These are phyloP conservation scores for Standfussiana lucernea DNA, from an alignment of 2,888 invertebrate species.

Conservation along the genomic window DNA sequence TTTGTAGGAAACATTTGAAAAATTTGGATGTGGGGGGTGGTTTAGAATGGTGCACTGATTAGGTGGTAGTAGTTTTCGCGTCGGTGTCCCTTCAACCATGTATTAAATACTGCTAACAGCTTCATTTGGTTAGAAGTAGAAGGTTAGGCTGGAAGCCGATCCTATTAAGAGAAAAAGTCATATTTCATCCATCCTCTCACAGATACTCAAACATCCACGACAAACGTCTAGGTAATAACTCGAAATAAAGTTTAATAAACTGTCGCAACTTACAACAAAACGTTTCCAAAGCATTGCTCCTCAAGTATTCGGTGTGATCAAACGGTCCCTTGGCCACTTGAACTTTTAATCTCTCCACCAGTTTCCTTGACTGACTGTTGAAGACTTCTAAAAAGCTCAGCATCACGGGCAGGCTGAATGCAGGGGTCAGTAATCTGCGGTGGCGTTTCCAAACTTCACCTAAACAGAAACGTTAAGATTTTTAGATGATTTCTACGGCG, in stretches of 20 bases:
- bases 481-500: background rate
- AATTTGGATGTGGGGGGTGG: too few relatives aligned
- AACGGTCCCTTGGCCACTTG: constrained; percentile 66
- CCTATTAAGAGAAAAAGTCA: too few relatives aligned
- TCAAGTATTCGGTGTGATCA: constrained; percentile 67
- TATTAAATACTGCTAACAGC: too few relatives aligned
- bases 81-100: too few relatives aligned
- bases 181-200: background rate
- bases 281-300: constrained; percentile 68
- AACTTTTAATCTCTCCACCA: constrained; percentile 61
- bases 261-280: constrained; percentile 73
- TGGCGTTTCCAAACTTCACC: constrained; percentile 73
- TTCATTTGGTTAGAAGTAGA: too few relatives aligned
- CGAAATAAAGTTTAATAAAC: background rate
- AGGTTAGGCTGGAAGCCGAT: too few relatives aligned
- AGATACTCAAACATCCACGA: background rate
- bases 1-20: too few relatives aligned
- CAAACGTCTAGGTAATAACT: background rate
- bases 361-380: constrained; percentile 68
- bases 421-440: constrained; percentile 73
- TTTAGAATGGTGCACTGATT: too few relatives aligned
- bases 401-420: constrained; percentile 72
- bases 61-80: too few relatives aligned
- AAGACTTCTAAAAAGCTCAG: constrained; percentile 72
- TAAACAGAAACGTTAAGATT: constrained; percentile 40